Evolutionary conservation across 1,140 invertebrate genomes (phyloP).

Genomic region (Nilaparvata lugens): DNA sequence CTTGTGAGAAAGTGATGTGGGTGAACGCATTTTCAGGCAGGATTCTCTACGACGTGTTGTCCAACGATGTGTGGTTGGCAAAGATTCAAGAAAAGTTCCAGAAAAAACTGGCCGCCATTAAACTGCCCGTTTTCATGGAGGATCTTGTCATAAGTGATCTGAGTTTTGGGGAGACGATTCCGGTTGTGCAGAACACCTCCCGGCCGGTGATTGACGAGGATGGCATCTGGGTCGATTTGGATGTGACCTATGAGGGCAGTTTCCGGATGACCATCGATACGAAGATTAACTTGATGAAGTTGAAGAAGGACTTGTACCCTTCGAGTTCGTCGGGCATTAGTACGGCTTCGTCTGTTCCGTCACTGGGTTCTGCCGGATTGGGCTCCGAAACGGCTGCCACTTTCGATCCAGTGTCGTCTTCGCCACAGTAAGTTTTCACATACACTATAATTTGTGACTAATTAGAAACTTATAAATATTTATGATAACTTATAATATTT

Average conservation of each 20-base stretch:
- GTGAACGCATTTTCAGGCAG: conserved; percentile 66
- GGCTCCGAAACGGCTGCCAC: background rate
- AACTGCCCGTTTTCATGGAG: conserved; percentile 82
- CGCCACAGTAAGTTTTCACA: background rate
- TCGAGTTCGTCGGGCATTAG: conserved; percentile 3
- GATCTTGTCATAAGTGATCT: conserved; percentile 67
- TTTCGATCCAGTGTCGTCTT: background rate
- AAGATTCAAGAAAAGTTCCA: conserved; percentile 68
- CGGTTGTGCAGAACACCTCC: conserved; percentile 63
- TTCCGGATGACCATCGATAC: conserved; percentile 89
- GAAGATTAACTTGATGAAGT: conserved; percentile 87
- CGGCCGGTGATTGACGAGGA: conserved; percentile 65
- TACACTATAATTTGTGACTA: too few relatives aligned
- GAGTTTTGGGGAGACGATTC: conserved; percentile 62
- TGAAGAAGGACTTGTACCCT: conserved; percentile 33
- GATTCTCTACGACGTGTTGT: conserved; percentile 67
- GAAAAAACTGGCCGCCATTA: conserved; percentile 76
- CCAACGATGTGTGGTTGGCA: conserved; percentile 49
- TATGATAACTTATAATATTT: too few relatives aligned
- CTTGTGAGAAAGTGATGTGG: conserved; percentile 39
- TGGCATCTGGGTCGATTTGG: conserved; percentile 84
- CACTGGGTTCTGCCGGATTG: too few relatives aligned
- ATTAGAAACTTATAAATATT: too few relatives aligned
- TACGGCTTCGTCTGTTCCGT: conserved; percentile 4
- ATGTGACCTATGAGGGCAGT: conserved; percentile 80